Evolutionary conservation across 1,140 invertebrate species (phyloP), one percentile per base, ranked within the genome.

Genomic region (Sycobia sp.): DNA sequence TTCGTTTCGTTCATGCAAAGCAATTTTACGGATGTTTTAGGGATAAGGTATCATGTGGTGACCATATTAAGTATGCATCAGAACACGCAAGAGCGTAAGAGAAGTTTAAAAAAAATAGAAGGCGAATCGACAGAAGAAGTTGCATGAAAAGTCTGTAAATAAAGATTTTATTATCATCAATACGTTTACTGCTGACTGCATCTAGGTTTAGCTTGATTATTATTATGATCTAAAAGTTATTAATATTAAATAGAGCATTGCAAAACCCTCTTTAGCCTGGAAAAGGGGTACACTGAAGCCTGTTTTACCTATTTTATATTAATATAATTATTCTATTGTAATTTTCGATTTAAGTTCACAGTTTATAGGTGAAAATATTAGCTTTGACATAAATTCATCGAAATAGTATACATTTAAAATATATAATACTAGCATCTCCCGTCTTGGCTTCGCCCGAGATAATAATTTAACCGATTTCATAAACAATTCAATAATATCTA

Each of bases 171-270:
- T 7, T 32, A 56, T 23, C 60, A 49, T 62, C 34, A 41, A 56
- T n/a, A 62, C 51, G 55, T 62, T 62, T 51, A 62, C 60, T 62
- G 60, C 60, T 55, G 44, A 56, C 60, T 55, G 44, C 53, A 56
- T 53, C 4, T 23, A 18, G 3, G 53, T 62, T 51, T 27, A 56
- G 34, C 32, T 41, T 56, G 43, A 41, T 55, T 68, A 69, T 66
- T 66, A 70, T 67, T 64, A 71, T 25, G 27, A 62, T 64, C 66
- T 71, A 68, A 49, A 47, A 20, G 54, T 51, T 67, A 67, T 65
- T 66, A 57, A 66, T 66, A 38, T 66, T 65, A 49, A 65, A 66
- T 69, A 69, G 50, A 68, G 58, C 41, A 56, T 58, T 62, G 43
- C 38, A 60, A 66, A 68, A 69, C 62, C 62, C 41, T 65, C 60